These are phyloP conservation scores for Patiria pectinifera DNA, from an alignment of 53 echinoderm and acorn worm genomes.

Conservation along the genomic window DNA sequence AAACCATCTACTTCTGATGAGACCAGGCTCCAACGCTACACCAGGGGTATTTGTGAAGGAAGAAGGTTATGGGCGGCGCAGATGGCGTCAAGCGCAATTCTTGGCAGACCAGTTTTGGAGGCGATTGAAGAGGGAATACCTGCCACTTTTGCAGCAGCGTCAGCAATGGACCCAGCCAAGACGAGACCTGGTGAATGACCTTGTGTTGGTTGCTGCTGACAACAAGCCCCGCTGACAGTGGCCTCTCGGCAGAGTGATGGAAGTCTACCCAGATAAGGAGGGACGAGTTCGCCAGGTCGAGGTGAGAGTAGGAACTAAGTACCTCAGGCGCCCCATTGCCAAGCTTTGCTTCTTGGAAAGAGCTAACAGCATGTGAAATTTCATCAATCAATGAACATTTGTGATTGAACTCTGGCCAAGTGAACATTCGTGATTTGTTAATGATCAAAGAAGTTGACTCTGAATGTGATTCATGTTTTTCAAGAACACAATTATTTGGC, in stretches of 20 bases:
- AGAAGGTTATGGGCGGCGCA: constrained; percentile 49
- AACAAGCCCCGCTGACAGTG: constrained; percentile 55
- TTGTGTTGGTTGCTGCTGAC: constrained; percentile 53
- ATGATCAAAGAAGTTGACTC: too few relatives aligned
- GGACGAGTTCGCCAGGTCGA: background rate
- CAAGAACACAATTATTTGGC: too few relatives aligned
- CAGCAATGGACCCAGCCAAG: constrained; percentile 61
- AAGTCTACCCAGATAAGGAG: background rate
- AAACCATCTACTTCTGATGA: constrained; percentile 73
- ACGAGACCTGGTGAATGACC: constrained; percentile 57
- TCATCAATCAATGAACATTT: too few relatives aligned
- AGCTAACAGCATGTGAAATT: too few relatives aligned
- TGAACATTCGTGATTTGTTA: too few relatives aligned
- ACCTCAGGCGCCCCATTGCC: constrained; percentile 59
- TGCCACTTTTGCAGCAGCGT: constrained; percentile 63
- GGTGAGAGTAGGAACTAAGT: constrained; percentile 47
- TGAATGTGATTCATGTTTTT: too few relatives aligned
- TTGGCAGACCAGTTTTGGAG: constrained; percentile 66
- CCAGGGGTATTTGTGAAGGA: constrained; percentile 60
- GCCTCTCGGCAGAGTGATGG: constrained; percentile 52
- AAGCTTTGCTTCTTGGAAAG: constrained; percentile 47
- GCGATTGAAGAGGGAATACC: constrained; percentile 69
- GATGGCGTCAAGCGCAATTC: constrained; percentile 75
- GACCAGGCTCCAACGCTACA: background rate
- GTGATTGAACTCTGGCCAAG: too few relatives aligned